Evolutionary conservation across 2,888 invertebrate species (phyloP).

Genomic region (Rhagonycha fulva): DNA sequence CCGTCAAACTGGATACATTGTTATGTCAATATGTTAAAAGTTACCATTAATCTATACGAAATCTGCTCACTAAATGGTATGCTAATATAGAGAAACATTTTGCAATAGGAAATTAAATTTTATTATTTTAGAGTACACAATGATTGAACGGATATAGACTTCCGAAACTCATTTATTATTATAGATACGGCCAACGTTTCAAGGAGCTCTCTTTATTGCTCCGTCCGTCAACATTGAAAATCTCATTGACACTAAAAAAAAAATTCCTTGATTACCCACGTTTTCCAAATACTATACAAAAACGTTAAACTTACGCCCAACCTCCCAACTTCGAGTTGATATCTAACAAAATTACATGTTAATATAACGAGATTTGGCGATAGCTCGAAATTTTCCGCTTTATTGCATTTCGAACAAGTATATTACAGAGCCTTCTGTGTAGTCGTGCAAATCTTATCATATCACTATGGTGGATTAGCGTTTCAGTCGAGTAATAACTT

Average conservation of each 20-base stretch:
- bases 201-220: background rate
- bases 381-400: background rate
- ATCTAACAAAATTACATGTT: no score
- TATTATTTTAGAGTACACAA: background rate
- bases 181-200: background rate
- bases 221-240: background rate
- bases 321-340: no score
- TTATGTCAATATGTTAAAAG: background rate
- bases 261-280: background rate
- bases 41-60: background rate
- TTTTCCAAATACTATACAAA: no score
- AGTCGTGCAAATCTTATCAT: background rate
- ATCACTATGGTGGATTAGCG: background rate
- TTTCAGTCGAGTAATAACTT: background rate
- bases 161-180: background rate
- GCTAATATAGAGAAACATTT: background rate
- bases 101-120: background rate
- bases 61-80: background rate
- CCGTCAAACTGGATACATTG: background rate
- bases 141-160: background rate
- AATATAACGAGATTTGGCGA: no score
- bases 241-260: background rate
- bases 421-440: background rate
- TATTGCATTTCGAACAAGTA: background rate
- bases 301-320: no score